Evolutionary conservation across 2,797 vertebrate genomes (phyloP).

Genomic region (Rachycentron canadum): DNA sequence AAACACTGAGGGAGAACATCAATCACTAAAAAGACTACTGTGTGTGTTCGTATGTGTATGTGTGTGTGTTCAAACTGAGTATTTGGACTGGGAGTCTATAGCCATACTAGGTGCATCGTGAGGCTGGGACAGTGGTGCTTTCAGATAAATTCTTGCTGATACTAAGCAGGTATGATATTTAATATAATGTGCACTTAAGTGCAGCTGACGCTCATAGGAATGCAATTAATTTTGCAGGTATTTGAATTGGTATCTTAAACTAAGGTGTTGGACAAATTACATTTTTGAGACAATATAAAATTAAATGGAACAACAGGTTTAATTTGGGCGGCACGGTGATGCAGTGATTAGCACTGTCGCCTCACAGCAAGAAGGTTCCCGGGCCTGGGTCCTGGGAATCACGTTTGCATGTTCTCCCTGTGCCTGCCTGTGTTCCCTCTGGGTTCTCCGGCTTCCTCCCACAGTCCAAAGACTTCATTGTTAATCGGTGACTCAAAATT

Average conservation of each 20-base stretch:
- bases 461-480: too few relatives aligned
- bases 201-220: not conserved
- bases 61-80: not conserved
- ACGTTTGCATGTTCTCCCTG: too few relatives aligned
- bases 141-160: not conserved
- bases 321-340: too few relatives aligned
- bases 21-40: constrained; percentile 60
- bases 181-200: not conserved
- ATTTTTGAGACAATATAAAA: not conserved
- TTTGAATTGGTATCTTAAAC: not conserved
- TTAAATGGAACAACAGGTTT: not conserved
- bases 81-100: not conserved
- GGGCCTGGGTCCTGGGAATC: too few relatives aligned
- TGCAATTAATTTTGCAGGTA: not conserved
- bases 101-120: not conserved
- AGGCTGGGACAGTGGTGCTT: not conserved
- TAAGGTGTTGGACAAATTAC: too few relatives aligned
- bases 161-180: not conserved
- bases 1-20: constrained; percentile 10
- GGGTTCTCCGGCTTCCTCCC: too few relatives aligned
- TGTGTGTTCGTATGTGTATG: not conserved
- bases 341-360: too few relatives aligned
- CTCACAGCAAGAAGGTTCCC: too few relatives aligned
- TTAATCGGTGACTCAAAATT: too few relatives aligned
- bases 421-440: too few relatives aligned